Evolutionary conservation across 2,797 vertebrate genomes (phyloP), one percentile per base, ranked within the genome.

Genomic region (Sciurus carolinensis): DNA sequence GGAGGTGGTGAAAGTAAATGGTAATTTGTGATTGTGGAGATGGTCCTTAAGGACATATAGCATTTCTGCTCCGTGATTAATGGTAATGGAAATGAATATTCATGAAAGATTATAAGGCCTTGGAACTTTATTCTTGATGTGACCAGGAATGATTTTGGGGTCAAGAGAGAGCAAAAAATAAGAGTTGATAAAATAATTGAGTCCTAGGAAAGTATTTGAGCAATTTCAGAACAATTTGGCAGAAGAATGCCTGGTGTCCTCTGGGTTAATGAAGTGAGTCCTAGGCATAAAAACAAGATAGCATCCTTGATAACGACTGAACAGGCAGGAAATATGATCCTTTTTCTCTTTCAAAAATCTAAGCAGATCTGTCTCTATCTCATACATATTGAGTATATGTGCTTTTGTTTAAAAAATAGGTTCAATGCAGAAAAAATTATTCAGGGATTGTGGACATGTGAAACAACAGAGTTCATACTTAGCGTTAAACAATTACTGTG

Each of bases 341-440:
- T 82, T 73, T 28, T 14, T 52, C 47, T 81, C n/a, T 28, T 66
- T 87, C 47, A 92, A 47, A 47, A 47, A 0, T 15, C 26, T 79
- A 52, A 83, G 77, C 4, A 69, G 7, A 26, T 66, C 15, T 62
- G 6, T 52, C 22, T 84, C 42, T 52, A 14, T 71, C 33, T 76
- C 24, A 73, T 20, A 57, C 52, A 26, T 69, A 26, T 20, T 36
- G 28, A 76, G 17, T 87, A 17, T 79, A 39, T 93, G 44, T 59
- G 9, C 64, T 94, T 75, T 94, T 66, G 85, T 80, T 95, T 77
- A 72, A 95, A 59, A 91, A 93, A 66, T 86, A 44, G 30, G 33
- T 85, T 88, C 26, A 76, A n/a, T 42, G 47, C 59, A 47, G 59
- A 76, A 81, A 67, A 83, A 44, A 11, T 77, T 92, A 47, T 39